Evolutionary conservation across 2,113 vertebrate genomes (phyloP), one percentile per base, ranked within the genome.

Genomic region (Tympanuchus pallidicinctus): DNA sequence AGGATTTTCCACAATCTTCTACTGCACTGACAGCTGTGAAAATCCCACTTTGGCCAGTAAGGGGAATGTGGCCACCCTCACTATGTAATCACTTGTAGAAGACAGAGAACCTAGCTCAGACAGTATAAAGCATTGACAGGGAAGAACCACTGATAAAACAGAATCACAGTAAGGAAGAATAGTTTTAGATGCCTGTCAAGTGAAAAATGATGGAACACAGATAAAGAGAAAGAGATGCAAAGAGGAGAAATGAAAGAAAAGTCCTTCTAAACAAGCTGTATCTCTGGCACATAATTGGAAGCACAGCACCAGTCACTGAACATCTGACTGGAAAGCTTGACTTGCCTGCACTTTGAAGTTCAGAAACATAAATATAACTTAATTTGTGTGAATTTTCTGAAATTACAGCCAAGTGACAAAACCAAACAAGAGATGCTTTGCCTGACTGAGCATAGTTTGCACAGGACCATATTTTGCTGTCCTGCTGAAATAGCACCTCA

Each of bases 301-400:
- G 11, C 9, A 27, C 67, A 48, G 43, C 45, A 94, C 15, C 50
- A 47, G 34, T 56, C 28, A 63, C 45, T 83, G 36, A 91, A 80
- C 8, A 43, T 64, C 25, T 69, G 20, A 34, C 50, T 82, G 78
- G 67, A 89, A 96, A 89, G 28, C 87, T 61, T 91, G 79, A 74
- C 42, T 92, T 59, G 3, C 38, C 12, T 71, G 14, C 36, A 27
- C 79, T 88, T 86, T 63, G 64, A 96, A 77, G 65, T 64, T 67
- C 40, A 73, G 72, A 92, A 86, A 77, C 30, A 86, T 18, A 86
- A 88, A 92, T 34, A 47, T 11, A 80, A 47, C 32, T 77, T 54
- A 43, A 84, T 93, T 77, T 52, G 34, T 78, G 89, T 67, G 64
- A 92, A 82, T 71, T 76, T 87, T 85, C 57, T 82, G 87, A 74